Percentiles rank a stretch among this genome's conserved stretches.
These are phyloP conservation scores for Macrosteles quadrilineatus DNA, from an alignment of 1,140 invertebrate genomes.

Conservation along the genomic window DNA sequence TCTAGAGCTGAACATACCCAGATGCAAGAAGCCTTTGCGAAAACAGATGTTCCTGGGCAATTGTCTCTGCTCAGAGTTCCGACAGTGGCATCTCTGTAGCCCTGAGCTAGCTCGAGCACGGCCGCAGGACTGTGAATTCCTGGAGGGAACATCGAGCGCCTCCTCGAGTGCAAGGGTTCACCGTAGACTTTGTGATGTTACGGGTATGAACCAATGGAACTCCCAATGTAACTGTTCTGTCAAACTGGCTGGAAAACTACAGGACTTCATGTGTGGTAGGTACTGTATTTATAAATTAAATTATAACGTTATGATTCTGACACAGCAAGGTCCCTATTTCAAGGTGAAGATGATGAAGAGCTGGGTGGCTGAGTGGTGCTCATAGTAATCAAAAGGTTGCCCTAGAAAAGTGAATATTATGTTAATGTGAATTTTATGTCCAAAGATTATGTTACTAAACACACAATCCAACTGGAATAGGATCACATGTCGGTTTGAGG, in stretches of 20 bases:
- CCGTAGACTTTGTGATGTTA: conserved; percentile 4
- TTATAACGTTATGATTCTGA: too few relatives aligned
- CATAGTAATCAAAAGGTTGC: too few relatives aligned
- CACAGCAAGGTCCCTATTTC: too few relatives aligned
- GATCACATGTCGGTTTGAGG: too few relatives aligned
- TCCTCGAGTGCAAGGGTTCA: conserved; percentile 11
- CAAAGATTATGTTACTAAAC: too few relatives aligned
- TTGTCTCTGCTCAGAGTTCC: conserved; percentile 19
- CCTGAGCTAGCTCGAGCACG: background rate
- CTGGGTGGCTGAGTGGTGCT: too few relatives aligned
- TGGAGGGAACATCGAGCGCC: background rate
- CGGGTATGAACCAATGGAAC: conserved; percentile 15
- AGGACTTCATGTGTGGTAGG: background rate
- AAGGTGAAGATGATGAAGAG: too few relatives aligned
- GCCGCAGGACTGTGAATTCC: conserved; percentile 28
- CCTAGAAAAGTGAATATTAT: too few relatives aligned
- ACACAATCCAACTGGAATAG: too few relatives aligned
- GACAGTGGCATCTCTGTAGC: conserved; percentile 27
- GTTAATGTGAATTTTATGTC: too few relatives aligned
- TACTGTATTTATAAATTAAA: too few relatives aligned
- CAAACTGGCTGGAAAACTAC: background rate
- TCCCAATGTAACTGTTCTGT: conserved; percentile 6
- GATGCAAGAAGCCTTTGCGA: background rate
- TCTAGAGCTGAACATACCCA: background rate
- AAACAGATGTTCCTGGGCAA: conserved; percentile 20